phyloP scores from a whole-genome alignment of 2,888 invertebrate genomes.

The Rotaria magnacalcarata region DNA sequence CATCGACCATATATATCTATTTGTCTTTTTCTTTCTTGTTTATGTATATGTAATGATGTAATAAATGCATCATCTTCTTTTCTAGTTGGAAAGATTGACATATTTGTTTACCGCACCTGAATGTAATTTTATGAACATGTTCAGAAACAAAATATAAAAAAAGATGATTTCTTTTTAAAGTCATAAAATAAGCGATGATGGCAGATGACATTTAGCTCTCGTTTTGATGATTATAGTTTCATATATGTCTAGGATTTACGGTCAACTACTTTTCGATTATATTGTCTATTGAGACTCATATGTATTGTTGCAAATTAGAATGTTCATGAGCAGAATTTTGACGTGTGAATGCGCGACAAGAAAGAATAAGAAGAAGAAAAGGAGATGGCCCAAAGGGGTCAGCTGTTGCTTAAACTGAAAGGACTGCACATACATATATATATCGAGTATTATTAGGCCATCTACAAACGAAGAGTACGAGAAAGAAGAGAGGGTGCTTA shows the following conservation, averaged over 20 bases:
- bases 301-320: conserved; percentile 4
- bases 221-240: neutral
- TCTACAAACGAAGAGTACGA: conserved; percentile 11
- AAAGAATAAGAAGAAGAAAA: neutral
- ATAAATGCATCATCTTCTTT: neutral
- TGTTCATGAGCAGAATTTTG: conserved; percentile 6
- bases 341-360: neutral
- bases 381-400: conserved; percentile 6
- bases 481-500: neutral
- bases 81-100: conserved; percentile 2
- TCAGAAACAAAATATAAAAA: neutral
- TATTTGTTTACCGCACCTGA: neutral
- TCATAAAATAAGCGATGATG: neutral
- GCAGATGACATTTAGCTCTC: neutral
- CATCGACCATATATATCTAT: neutral
- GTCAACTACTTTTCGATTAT: conserved; percentile 6
- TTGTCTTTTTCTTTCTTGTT: neutral
- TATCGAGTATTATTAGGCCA: conserved; percentile 29
- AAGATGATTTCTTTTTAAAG: neutral
- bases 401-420: neutral
- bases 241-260: neutral
- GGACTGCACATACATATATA: neutral
- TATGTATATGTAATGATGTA: neutral
- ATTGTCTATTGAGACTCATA: neutral
- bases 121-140: neutral